phyloP scores from a whole-genome alignment of 2,113 vertebrate species.

The Anseranas semipalmata region DNA sequence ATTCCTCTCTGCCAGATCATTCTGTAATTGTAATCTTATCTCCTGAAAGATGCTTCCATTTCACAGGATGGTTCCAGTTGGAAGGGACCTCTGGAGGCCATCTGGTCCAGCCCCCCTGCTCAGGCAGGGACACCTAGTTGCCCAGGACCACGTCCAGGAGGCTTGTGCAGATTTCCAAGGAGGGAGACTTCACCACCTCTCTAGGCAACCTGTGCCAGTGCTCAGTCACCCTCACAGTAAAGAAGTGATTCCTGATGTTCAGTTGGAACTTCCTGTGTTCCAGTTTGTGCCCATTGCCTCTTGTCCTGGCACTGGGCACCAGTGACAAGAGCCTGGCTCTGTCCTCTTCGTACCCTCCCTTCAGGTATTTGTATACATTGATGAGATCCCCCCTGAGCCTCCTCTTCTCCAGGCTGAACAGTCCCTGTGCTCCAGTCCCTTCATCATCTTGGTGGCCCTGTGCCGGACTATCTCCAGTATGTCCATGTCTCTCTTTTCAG shows the following conservation, averaged over 20 bases:
- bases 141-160: not conserved
- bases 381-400: not conserved
- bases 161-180: not conserved
- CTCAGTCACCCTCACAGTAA: not conserved
- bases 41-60: not conserved
- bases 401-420: not conserved
- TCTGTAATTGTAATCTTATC: not conserved
- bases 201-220: not conserved
- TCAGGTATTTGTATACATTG: not conserved
- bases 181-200: not conserved
- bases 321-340: not conserved
- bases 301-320: not conserved
- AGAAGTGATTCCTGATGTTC: not conserved
- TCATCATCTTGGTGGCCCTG: not conserved
- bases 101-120: not conserved
- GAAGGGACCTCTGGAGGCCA: not conserved
- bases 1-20: not conserved
- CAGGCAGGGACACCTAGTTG: not conserved
- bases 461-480: not conserved
- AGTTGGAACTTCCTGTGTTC: not conserved
- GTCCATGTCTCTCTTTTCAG: not conserved
- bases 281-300: not conserved
- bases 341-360: not conserved
- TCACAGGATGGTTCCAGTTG: not conserved
- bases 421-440: no score